Percentiles rank a stretch among this genome's conserved stretches.
These are phyloP conservation scores for Lepisosteus osseus DNA, from an alignment of 2,113 vertebrate genomes.

Conservation along the genomic window DNA sequence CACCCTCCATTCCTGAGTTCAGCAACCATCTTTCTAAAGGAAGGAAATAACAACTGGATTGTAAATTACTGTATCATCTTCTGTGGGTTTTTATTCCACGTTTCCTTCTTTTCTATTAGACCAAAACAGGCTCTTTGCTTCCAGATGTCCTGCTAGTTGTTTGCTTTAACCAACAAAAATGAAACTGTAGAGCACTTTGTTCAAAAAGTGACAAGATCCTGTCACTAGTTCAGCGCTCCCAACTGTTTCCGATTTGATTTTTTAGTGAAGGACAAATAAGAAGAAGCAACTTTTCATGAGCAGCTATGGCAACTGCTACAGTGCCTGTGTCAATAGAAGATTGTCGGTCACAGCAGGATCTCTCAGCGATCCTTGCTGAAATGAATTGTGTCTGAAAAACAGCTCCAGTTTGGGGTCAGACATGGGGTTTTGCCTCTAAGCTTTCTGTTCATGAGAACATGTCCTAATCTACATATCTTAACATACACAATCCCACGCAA, in stretches of 20 bases:
- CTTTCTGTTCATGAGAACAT: too few relatives aligned
- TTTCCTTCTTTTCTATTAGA: not conserved
- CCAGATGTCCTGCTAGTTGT: not conserved
- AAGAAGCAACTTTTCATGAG: not conserved
- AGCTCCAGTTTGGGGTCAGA: too few relatives aligned
- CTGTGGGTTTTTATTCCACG: not conserved
- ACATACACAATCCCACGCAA: too few relatives aligned
- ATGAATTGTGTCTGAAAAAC: too few relatives aligned
- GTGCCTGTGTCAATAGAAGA: not conserved
- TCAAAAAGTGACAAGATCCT: not conserved
- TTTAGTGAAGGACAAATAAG: not conserved
- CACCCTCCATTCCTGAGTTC: not conserved
- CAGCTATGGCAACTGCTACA: not conserved
- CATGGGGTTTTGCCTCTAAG: too few relatives aligned
- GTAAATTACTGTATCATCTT: not conserved
- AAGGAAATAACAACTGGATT: not conserved
- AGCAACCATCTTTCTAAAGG: not conserved
- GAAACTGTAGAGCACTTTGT: not conserved
- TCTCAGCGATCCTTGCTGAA: too few relatives aligned
- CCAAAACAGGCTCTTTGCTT: not conserved
- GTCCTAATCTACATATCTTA: too few relatives aligned
- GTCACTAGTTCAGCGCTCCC: not conserved
- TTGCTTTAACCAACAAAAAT: not conserved
- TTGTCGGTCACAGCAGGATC: too few relatives aligned
- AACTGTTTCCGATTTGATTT: not conserved